Evolutionary conservation across 2,113 vertebrate species (phyloP).

Genomic region (Anhinga rufa): DNA sequence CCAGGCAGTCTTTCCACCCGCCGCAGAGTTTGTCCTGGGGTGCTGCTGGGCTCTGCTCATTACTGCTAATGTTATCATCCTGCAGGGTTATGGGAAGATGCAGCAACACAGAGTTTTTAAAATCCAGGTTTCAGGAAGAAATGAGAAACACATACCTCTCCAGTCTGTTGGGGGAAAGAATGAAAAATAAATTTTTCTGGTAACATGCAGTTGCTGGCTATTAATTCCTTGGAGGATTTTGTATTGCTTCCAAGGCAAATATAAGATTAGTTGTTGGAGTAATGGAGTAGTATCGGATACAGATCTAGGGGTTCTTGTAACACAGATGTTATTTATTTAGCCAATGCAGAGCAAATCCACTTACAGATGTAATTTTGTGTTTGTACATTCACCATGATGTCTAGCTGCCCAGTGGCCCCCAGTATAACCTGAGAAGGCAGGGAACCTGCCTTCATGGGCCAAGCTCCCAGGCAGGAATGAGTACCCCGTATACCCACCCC

Average conservation of each 20-base stretch:
- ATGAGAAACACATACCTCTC: not conserved
- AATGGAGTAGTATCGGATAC: not conserved
- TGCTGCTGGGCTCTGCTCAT: not conserved
- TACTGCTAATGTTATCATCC: not conserved
- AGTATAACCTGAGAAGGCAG: not conserved
- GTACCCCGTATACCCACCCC: not conserved
- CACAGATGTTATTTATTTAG: conserved; percentile 38
- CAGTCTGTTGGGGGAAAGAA: not conserved
- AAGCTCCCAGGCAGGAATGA: not conserved
- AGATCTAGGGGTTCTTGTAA: not conserved
- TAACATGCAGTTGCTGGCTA: conserved; percentile 15
- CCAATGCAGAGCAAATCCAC: not conserved
- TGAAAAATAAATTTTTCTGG: conserved; percentile 26
- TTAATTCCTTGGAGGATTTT: conserved; percentile 37
- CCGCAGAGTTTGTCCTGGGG: not conserved
- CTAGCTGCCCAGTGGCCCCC: not conserved
- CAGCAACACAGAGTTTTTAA: not conserved
- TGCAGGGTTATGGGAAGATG: not conserved
- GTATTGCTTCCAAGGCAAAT: conserved; percentile 45
- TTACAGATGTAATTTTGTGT: not conserved
- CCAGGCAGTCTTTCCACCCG: not conserved
- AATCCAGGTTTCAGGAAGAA: conserved; percentile 1
- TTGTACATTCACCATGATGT: not conserved
- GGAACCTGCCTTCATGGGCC: not conserved
- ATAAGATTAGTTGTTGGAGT: not conserved